Conservation (phyloP, 1,140 invertebrate genomes). For the Drosophila athabasca region DNA sequence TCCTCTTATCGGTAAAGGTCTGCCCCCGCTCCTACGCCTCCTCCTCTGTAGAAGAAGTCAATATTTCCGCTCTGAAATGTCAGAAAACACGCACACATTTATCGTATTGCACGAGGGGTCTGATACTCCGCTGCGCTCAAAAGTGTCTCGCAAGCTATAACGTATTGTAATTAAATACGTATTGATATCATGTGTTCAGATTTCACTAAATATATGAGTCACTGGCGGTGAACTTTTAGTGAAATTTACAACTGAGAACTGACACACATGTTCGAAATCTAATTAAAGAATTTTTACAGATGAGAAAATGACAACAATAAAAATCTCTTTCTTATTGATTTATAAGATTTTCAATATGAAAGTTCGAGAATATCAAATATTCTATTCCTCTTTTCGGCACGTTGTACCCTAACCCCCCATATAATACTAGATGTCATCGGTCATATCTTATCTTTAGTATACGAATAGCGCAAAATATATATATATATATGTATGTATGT, state of each 20-base stretch:
- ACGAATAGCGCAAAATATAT: background rate
- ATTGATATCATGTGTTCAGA: constrained; percentile 11
- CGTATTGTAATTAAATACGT: constrained; percentile 22
- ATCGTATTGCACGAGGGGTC: background rate
- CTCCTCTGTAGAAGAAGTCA: background rate
- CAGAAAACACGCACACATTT: background rate
- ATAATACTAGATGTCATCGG: constrained; percentile 11
- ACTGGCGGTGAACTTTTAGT: background rate
- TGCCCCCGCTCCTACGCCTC: no score
- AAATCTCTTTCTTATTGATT: no score
- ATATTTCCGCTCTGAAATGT: constrained; percentile 14
- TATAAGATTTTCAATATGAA: no score
- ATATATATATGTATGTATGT: background rate
- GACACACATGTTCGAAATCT: no score
- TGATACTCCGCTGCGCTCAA: constrained; percentile 6
- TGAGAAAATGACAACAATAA: no score
- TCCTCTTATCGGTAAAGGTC: constrained; percentile 9
- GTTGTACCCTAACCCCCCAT: background rate
- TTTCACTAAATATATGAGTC: constrained; percentile 19
- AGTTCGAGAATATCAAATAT: no score
- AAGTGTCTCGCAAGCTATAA: background rate
- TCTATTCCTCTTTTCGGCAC: background rate
- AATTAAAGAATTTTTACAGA: no score
- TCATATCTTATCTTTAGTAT: constrained; percentile 25
- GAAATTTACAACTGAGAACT: constrained; percentile 1